phyloP scores from a whole-genome alignment of 2,888 invertebrate species.

The Tanypteryx hageni region DNA sequence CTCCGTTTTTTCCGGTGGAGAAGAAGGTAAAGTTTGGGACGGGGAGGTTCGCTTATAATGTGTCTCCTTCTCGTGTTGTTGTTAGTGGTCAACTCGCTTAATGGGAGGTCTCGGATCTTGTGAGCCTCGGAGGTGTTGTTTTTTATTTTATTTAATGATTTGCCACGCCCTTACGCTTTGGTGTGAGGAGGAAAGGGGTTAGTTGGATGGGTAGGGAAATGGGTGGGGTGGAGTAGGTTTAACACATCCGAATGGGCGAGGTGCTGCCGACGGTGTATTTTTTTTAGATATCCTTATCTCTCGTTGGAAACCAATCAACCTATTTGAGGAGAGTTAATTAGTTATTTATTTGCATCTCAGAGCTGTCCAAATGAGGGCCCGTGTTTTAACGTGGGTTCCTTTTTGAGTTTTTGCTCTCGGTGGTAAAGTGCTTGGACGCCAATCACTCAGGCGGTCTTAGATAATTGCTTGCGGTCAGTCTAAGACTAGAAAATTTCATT shows the following conservation, averaged over 20 bases:
- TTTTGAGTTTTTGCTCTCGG: background rate
- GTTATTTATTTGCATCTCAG: conserved; percentile 43
- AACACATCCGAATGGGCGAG: conserved; percentile 51
- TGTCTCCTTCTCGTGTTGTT: conserved; percentile 44
- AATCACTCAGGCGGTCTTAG: background rate
- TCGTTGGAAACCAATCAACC: conserved; percentile 55
- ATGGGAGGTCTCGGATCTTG: conserved; percentile 54
- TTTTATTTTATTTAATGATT: conserved; percentile 48
- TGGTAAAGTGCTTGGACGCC: background rate
- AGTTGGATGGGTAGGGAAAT: background rate
- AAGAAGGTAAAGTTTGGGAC: background rate
- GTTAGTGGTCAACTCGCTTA: conserved; percentile 46
- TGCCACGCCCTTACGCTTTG: conserved; percentile 34
- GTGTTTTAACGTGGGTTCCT: background rate
- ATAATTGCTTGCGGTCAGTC: background rate
- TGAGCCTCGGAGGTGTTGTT: background rate
- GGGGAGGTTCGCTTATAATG: conserved; percentile 29
- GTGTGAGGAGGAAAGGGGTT: background rate
- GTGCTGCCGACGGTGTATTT: background rate
- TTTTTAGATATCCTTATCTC: conserved; percentile 9
- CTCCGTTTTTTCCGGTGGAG: background rate
- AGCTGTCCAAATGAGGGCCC: conserved; percentile 2
- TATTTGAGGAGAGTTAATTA: conserved; percentile 59
- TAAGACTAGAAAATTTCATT: background rate
- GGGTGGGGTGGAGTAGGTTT: background rate